A percentile compares a stretch with the other conserved stretches of the same genome.
Conservation (phyloP, 2,888 invertebrate species). For the Carpatolechia fugitivella region DNA sequence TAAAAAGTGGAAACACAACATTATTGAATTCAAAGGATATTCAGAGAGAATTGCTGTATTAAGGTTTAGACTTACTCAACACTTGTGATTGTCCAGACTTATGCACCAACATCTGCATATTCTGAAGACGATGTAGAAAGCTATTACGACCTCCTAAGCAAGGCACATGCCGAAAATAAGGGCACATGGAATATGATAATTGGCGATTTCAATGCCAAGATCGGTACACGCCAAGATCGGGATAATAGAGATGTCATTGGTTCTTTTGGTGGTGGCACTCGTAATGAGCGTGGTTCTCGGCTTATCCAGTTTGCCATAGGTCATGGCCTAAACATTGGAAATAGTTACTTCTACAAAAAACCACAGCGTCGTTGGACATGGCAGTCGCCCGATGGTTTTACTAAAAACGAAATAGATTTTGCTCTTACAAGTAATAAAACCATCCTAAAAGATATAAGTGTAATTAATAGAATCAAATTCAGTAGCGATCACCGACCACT, state of each 20-base stretch:
- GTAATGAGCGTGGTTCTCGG: slow-evolving; percentile 1
- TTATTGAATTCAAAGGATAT: slow-evolving; percentile 5
- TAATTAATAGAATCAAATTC: neutral
- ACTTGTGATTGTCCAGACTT: neutral
- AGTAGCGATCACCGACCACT: neutral
- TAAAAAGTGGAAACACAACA: slow-evolving; percentile 3
- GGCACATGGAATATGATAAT: slow-evolving; percentile 3
- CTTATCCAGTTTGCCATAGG: neutral
- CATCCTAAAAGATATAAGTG: neutral
- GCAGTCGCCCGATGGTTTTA: neutral
- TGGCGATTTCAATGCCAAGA: slow-evolving; percentile 7
- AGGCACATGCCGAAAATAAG: neutral
- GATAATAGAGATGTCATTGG: neutral
- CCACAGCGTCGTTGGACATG: neutral
- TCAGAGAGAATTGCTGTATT: neutral
- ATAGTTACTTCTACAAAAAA: neutral
- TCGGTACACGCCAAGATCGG: neutral
- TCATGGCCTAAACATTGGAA: neutral
- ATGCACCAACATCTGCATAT: neutral
- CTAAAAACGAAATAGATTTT: no score
- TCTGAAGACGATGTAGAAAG: slow-evolving; percentile 2
- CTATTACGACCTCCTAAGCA: neutral
- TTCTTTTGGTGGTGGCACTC: neutral
- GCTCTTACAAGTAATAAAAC: neutral
- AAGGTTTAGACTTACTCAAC: neutral